phyloP scores from a whole-genome alignment of 2,797 vertebrate genomes.

The Eremophila alpestris region DNA sequence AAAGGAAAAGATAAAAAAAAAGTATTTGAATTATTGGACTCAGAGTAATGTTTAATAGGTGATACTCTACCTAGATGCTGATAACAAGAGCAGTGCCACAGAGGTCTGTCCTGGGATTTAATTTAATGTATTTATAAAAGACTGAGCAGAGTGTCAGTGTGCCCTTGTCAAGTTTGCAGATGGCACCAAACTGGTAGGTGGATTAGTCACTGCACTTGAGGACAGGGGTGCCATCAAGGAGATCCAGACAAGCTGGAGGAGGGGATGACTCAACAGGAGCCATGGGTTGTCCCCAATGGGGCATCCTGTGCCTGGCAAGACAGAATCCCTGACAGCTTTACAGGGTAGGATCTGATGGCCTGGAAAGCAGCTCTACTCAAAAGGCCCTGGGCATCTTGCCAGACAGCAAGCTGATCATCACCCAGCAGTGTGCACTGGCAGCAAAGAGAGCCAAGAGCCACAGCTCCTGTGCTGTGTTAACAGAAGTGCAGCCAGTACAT shows the following conservation, averaged over 20 bases:
- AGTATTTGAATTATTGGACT: neutral
- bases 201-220: rapidly evolving
- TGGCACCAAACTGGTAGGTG: neutral
- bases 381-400: neutral
- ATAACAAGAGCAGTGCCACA: neutral
- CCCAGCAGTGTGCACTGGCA: neutral
- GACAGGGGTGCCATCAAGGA: neutral
- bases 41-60: neutral
- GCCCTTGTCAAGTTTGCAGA: neutral
- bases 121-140: neutral
- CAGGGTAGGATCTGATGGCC: neutral
- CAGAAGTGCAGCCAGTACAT: neutral
- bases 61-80: neutral
- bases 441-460: neutral
- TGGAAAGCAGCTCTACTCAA: neutral
- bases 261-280: neutral
- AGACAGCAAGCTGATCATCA: neutral
- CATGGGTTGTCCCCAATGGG: rapidly evolving
- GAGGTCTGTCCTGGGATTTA: neutral
- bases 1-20: neutral
- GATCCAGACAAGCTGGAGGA: neutral
- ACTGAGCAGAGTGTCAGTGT: neutral
- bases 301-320: neutral
- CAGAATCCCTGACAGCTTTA: neutral
- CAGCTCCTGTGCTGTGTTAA: neutral